A percentile compares a stretch with the other conserved stretches of the same genome.
These are phyloP conservation scores for Clarias fuscus DNA, from an alignment of 2,797 vertebrate genomes.

Conservation along the genomic window DNA sequence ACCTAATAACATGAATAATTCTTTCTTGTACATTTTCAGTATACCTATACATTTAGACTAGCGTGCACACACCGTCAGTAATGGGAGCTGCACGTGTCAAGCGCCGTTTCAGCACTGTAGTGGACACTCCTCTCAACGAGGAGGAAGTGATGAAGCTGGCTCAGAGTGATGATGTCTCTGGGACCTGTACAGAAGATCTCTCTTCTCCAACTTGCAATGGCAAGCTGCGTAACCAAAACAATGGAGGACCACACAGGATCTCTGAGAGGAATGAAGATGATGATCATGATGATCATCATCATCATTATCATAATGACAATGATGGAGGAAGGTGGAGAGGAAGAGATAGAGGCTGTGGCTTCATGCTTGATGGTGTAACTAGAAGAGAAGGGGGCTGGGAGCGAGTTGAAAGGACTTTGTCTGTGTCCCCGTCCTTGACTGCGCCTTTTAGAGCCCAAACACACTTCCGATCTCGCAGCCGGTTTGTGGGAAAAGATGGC, in stretches of 20 bases:
- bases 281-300: conserved; percentile 25
- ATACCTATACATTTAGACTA: conserved; percentile 2
- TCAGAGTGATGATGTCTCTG: conserved; percentile 69
- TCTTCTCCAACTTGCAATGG: conserved; percentile 68
- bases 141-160: conserved; percentile 81
- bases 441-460: conserved; percentile 57
- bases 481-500: conserved; percentile 83
- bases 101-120: conserved; percentile 79
- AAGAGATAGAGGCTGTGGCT: conserved; percentile 58
- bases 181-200: conserved; percentile 63
- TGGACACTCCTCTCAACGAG: conserved; percentile 77
- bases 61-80: not conserved
- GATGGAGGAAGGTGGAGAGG: conserved; percentile 26
- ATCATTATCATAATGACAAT: conserved; percentile 8
- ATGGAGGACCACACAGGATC: conserved; percentile 63
- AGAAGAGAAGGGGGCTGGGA: conserved; percentile 62
- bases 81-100: conserved; percentile 83
- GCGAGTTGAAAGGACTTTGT: conserved; percentile 60
- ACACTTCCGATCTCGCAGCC: conserved; percentile 71
- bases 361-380: conserved; percentile 61
- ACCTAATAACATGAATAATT: not conserved
- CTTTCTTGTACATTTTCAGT: not conserved
- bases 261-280: conserved; percentile 63
- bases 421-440: conserved; percentile 59
- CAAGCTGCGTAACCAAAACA: conserved; percentile 64